These are phyloP conservation scores for Heliocidaris tuberculata DNA, from an alignment of 35 echinoderm and acorn worm species.

Conservation along the genomic window DNA sequence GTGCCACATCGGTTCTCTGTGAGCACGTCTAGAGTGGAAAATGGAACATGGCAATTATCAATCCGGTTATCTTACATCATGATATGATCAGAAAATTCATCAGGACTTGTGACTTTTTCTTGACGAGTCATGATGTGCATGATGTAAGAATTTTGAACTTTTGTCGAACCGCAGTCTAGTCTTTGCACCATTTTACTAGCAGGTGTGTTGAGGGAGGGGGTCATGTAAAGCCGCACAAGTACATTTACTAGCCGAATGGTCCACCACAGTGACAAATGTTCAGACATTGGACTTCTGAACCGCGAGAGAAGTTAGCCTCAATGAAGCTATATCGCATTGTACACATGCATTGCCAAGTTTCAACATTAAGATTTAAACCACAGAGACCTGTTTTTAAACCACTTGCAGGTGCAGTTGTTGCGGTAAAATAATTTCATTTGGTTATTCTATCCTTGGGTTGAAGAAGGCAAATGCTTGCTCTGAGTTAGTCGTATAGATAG, in stretches of 20 bases:
- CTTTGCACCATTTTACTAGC: background rate
- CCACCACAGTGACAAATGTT: background rate
- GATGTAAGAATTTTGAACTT: background rate
- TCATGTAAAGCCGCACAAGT: background rate
- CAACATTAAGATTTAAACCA: background rate
- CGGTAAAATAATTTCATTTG: background rate
- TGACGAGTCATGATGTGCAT: background rate
- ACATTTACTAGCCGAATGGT: background rate
- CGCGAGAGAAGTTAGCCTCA: background rate
- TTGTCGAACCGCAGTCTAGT: background rate
- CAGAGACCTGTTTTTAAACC: background rate
- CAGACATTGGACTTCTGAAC: background rate
- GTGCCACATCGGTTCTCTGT: background rate
- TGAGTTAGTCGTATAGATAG: background rate
- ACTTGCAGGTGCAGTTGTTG: background rate
- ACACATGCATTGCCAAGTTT: background rate
- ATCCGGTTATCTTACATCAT: background rate
- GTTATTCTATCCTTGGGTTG: background rate
- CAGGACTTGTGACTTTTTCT: background rate
- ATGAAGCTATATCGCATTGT: background rate
- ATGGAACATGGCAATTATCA: background rate
- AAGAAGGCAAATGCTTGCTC: too few species aligned
- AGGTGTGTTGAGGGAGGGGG: background rate
- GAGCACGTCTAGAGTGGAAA: background rate
- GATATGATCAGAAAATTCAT: background rate